phyloP scores from a whole-genome alignment of 35 echinoderm and acorn worm species.

The Holothuria glaberrima region DNA sequence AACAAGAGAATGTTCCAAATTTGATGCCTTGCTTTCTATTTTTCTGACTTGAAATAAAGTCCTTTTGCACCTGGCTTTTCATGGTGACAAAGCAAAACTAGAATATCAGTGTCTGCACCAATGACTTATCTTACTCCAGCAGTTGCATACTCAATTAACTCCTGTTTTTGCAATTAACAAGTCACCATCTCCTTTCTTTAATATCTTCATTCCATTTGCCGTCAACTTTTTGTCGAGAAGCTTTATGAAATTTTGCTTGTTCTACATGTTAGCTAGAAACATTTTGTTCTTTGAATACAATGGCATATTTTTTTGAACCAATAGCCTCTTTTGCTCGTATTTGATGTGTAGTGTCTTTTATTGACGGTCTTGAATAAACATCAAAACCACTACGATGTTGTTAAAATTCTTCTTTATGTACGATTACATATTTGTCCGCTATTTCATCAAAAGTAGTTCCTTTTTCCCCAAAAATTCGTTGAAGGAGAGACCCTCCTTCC shows the following conservation, averaged over 20 bases:
- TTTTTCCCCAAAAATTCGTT: slow-evolving; percentile 16
- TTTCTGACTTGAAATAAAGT: slow-evolving; percentile 1
- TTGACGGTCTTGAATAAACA: slow-evolving; percentile 36
- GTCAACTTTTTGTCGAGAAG: background rate
- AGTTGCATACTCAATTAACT: slow-evolving; percentile 14
- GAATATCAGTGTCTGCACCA: slow-evolving; percentile 47
- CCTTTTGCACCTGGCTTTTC: background rate
- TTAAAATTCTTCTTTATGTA: background rate
- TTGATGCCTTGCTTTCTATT: background rate
- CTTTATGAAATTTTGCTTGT: slow-evolving; percentile 50
- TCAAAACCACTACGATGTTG: slow-evolving; percentile 58
- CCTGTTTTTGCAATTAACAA: slow-evolving; percentile 37
- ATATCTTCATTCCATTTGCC: background rate
- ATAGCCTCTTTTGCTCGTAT: slow-evolving; percentile 18
- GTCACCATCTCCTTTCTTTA: slow-evolving; percentile 62
- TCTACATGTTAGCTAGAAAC: slow-evolving; percentile 9
- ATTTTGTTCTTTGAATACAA: slow-evolving; percentile 9
- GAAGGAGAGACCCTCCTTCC: slow-evolving; percentile 4
- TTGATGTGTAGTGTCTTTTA: slow-evolving; percentile 38
- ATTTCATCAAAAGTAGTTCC: background rate
- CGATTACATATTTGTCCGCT: slow-evolving; percentile 1
- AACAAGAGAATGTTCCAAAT: background rate
- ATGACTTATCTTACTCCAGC: background rate
- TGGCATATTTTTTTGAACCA: background rate
- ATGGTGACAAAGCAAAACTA: slow-evolving; percentile 37